Conservation (phyloP, 2,113 vertebrate genomes). For the Odontophorus gujanensis region DNA sequence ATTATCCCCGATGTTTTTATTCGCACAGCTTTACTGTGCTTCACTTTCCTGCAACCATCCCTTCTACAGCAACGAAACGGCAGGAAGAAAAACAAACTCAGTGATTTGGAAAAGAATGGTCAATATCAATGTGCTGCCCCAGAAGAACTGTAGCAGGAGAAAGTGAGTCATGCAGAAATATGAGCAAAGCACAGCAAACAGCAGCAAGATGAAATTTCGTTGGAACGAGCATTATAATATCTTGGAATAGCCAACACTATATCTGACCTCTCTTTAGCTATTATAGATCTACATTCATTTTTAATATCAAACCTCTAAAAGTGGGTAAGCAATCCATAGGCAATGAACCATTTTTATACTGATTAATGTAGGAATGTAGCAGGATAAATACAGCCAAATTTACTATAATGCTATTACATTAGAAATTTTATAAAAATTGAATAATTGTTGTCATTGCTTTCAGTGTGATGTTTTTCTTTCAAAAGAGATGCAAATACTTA, state of each 20-base stretch:
- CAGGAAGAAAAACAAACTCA: background rate
- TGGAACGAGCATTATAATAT: background rate
- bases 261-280: background rate
- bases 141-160: background rate
- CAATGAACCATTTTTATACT: background rate
- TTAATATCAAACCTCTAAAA: background rate
- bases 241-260: background rate
- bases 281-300: background rate
- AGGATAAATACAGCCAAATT: background rate
- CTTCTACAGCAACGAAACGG: background rate
- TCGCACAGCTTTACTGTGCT: background rate
- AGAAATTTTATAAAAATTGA: background rate
- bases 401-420: background rate
- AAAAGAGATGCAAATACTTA: background rate
- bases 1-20: background rate
- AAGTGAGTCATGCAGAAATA: background rate
- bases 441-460: background rate
- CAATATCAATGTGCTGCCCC: background rate
- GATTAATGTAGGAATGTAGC: background rate
- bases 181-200: background rate
- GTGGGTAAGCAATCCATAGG: background rate
- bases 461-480: background rate
- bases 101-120: background rate
- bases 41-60: background rate
- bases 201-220: background rate